These are phyloP conservation scores for Gopherus evgoodei DNA, from an alignment of 2,113 vertebrate species.

Conservation along the genomic window DNA sequence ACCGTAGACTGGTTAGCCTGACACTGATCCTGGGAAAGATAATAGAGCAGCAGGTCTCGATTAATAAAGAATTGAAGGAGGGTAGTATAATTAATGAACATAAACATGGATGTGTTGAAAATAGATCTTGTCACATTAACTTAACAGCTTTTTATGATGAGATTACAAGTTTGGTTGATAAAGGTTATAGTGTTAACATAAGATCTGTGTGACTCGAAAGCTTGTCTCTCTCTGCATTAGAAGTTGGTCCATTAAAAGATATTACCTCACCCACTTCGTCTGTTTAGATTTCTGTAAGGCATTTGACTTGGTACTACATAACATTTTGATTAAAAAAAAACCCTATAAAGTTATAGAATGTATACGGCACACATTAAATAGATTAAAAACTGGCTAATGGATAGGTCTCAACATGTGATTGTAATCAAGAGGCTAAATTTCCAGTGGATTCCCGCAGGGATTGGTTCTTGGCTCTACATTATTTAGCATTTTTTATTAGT, in stretches of 20 bases:
- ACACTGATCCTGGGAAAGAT: neutral
- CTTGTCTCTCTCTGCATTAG: neutral
- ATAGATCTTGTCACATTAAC: neutral
- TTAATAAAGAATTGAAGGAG: neutral
- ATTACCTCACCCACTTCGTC: neutral
- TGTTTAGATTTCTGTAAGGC: neutral
- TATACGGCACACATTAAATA: neutral
- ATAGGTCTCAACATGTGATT: neutral
- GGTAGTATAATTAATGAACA: neutral
- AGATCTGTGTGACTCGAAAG: neutral
- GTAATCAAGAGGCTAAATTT: neutral
- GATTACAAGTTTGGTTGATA: neutral
- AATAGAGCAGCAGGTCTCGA: neutral
- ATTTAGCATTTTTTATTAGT: neutral
- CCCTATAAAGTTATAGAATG: neutral
- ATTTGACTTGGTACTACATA: neutral
- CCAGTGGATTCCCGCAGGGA: neutral
- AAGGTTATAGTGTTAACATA: neutral
- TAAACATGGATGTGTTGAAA: neutral
- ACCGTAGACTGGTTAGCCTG: neutral
- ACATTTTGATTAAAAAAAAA: neutral
- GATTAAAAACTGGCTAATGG: neutral
- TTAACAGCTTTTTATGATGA: neutral
- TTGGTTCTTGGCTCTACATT: neutral
- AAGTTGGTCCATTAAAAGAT: neutral